Evolutionary conservation across 2,113 vertebrate species (phyloP).

Genomic region (Triplophysa tibetana): DNA sequence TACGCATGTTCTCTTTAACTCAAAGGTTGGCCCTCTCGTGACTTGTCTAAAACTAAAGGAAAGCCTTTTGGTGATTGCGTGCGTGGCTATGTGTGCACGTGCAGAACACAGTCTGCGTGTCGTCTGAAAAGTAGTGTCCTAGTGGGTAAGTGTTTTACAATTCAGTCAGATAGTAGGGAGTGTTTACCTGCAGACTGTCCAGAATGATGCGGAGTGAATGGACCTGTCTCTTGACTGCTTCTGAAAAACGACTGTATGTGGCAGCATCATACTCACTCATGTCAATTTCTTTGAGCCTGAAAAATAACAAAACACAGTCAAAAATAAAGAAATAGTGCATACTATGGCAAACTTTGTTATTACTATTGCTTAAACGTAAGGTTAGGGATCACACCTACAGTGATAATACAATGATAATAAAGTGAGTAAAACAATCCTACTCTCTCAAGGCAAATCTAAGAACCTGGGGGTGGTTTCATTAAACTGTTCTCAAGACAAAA

Average conservation of each 20-base stretch:
- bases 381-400: not conserved
- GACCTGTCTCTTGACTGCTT: conserved; percentile 85
- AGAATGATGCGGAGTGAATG: conserved; percentile 90
- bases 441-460: not conserved
- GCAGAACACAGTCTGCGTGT: not conserved
- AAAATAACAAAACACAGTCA: not conserved
- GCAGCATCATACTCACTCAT: conserved; percentile 94
- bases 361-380: not conserved
- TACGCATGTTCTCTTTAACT: not conserved
- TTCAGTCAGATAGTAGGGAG: not conserved
- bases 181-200: conserved; percentile 89
- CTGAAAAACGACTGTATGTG: conserved; percentile 88
- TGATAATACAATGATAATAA: not conserved
- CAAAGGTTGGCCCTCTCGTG: conserved; percentile 11
- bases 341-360: not conserved
- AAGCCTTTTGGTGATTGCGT: not conserved
- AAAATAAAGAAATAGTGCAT: not conserved
- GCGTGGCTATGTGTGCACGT: not conserved
- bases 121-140: not conserved
- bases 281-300: conserved; percentile 89
- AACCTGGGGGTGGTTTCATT: not conserved
- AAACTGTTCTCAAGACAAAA: too few species aligned
- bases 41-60: not conserved
- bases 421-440: not conserved
- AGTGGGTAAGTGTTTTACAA: not conserved